A percentile compares a stretch with the other conserved stretches of the same genome.
Conservation (phyloP, 2,888 invertebrate genomes). For the Terebella lapidaria region DNA sequence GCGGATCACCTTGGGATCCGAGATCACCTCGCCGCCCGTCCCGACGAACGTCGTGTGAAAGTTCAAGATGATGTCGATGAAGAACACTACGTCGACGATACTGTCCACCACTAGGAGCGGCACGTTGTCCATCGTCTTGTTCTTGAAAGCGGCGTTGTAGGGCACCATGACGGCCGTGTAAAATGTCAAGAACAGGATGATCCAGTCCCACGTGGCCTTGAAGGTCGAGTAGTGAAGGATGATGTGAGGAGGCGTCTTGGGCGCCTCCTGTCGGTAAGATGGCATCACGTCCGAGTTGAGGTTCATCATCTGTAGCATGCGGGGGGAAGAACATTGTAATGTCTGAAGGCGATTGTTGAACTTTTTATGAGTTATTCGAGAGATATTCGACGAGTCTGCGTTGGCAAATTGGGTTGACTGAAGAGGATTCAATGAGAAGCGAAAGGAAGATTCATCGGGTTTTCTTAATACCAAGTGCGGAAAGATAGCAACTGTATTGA, state of each 20-base stretch:
- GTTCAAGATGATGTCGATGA: conserved; percentile 99
- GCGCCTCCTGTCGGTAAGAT: conserved; percentile 78
- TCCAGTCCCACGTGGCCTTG: conserved; percentile 98
- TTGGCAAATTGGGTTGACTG: background rate
- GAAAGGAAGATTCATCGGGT: too few relatives aligned
- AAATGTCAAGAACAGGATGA: conserved; percentile 98
- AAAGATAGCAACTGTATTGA: too few relatives aligned
- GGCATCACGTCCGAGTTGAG: conserved; percentile 71
- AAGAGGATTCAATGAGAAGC: background rate
- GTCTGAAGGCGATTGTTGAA: too few relatives aligned
- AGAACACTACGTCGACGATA: conserved; percentile 99
- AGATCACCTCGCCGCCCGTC: conserved; percentile 76
- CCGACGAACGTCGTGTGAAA: conserved; percentile 99
- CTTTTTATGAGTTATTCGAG: too few relatives aligned
- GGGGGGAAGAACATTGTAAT: too few relatives aligned
- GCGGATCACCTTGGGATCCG: conserved; percentile 74
- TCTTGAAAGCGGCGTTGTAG: conserved; percentile 99
- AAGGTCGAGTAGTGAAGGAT: conserved; percentile 99
- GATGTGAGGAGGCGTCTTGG: conserved; percentile 99
- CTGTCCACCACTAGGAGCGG: conserved; percentile 60
- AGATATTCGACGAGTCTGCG: too few relatives aligned
- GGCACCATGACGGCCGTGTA: conserved; percentile 99
- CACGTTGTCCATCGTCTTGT: conserved; percentile 71
- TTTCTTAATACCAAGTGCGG: too few relatives aligned
- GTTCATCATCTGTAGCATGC: conserved; percentile 21